Percentiles rank a stretch among this genome's conserved stretches.
Evolutionary conservation across 2,113 vertebrate species (phyloP).

Genomic region (Erpornis zantholeuca): DNA sequence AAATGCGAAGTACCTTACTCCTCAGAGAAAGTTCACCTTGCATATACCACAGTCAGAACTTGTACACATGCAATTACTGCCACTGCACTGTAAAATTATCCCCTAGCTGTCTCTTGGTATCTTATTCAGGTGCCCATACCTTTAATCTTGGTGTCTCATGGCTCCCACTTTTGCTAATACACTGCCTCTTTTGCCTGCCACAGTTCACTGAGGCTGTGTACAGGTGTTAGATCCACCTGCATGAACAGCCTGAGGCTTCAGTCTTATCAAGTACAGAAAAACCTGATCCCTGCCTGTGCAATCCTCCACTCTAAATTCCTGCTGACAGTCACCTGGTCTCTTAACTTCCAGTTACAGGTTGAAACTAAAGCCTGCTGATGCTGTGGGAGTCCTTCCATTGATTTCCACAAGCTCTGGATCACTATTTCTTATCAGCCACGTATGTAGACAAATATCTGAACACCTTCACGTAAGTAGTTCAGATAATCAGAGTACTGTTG

Average conservation of each 20-base stretch:
- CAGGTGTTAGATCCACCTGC: constrained; percentile 54
- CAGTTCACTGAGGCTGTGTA: background rate
- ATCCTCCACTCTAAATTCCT: constrained; percentile 43
- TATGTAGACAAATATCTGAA: background rate
- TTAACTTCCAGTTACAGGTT: constrained; percentile 25
- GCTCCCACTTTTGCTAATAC: constrained; percentile 7
- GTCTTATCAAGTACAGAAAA: constrained; percentile 35
- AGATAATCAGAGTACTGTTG: background rate
- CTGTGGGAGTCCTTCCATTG: constrained; percentile 32
- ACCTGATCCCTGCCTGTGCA: constrained; percentile 33
- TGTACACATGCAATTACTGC: background rate
- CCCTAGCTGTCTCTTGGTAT: background rate
- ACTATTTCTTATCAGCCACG: background rate
- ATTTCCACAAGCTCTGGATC: background rate
- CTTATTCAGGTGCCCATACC: background rate
- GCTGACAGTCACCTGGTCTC: constrained; percentile 45
- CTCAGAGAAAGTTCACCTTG: background rate
- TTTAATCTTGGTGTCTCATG: background rate
- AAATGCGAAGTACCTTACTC: background rate
- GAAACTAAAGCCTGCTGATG: constrained; percentile 27
- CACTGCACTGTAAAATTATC: background rate
- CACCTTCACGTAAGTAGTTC: background rate
- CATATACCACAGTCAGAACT: background rate
- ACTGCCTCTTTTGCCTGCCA: background rate
- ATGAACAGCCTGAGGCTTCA: constrained; percentile 28